phyloP scores from a whole-genome alignment of 1,140 invertebrate genomes.

The Drosophila dunni region DNA sequence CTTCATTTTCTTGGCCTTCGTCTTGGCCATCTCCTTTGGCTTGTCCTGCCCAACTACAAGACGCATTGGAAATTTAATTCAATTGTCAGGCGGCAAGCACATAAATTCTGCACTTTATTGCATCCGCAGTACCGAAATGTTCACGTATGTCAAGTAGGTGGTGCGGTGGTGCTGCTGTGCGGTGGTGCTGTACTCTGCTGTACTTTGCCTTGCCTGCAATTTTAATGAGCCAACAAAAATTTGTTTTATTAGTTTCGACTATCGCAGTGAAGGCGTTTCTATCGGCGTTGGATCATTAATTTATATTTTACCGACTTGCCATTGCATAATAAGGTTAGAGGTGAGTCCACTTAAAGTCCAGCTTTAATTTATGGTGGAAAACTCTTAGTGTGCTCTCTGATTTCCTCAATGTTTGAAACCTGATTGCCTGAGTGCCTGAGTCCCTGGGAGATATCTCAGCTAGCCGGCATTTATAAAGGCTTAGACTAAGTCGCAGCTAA shows the following conservation, averaged over 20 bases:
- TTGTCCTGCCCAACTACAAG: slow-evolving; percentile 22
- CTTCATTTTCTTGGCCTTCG: slow-evolving; percentile 23
- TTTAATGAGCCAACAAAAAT: slow-evolving; percentile 76
- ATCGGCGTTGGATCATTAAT: slow-evolving; percentile 16
- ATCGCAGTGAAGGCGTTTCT: neutral
- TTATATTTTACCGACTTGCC: slow-evolving; percentile 12
- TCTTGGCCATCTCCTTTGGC: neutral
- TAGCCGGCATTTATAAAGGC: slow-evolving; percentile 50
- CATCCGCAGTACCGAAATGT: slow-evolving; percentile 76
- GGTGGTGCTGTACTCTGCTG: neutral
- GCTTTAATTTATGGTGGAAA: slow-evolving; percentile 37
- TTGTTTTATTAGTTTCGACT: slow-evolving; percentile 62
- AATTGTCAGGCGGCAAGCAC: slow-evolving; percentile 71
- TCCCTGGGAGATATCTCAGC: slow-evolving; percentile 13
- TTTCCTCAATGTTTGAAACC: slow-evolving; percentile 42
- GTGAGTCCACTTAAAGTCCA: neutral
- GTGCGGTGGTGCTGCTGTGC: neutral
- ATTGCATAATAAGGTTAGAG: neutral
- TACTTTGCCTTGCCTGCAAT: slow-evolving; percentile 39
- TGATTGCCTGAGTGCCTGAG: slow-evolving; percentile 11
- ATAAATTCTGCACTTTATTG: slow-evolving; percentile 81
- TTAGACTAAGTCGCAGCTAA: slow-evolving; percentile 70
- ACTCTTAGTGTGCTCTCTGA: slow-evolving; percentile 36
- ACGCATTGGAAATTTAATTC: slow-evolving; percentile 80
- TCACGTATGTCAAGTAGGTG: slow-evolving; percentile 42